Evolutionary conservation across 2,888 invertebrate genomes (phyloP).

Genomic region (Coenonympha glycerion): DNA sequence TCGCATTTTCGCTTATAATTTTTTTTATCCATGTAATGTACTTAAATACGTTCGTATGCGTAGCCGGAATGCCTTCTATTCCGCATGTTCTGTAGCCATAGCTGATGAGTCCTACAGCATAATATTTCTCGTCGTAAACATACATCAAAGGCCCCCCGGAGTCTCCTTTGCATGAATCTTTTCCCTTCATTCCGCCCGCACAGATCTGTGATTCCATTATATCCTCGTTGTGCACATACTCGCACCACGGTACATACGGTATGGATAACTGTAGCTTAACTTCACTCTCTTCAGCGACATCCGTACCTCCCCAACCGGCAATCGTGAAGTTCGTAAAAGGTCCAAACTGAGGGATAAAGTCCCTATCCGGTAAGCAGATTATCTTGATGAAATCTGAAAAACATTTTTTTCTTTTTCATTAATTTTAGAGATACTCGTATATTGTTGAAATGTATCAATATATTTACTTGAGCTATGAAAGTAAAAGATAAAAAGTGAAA

Average conservation of each 20-base stretch:
- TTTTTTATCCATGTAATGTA: conserved; percentile 30
- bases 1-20: conserved; percentile 1
- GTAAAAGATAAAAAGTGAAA: no score
- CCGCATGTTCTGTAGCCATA: conserved; percentile 26
- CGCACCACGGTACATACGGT: conserved; percentile 30
- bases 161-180: conserved; percentile 80
- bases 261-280: conserved; percentile 32
- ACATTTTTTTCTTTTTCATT: no score
- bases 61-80: conserved; percentile 19
- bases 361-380: conserved; percentile 38
- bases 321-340: conserved; percentile 33
- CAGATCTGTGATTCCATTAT: conserved; percentile 42
- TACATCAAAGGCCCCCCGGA: conserved; percentile 80
- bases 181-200: conserved; percentile 66
- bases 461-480: no score
- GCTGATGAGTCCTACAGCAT: conserved; percentile 28
- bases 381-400: conserved; percentile 45
- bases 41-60: conserved; percentile 28
- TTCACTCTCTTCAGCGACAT: conserved; percentile 58
- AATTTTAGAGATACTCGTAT: no score
- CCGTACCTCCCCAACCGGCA: conserved; percentile 69
- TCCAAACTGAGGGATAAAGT: conserved; percentile 28
- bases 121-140: conserved; percentile 11
- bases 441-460: no score
- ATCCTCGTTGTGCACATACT: not conserved